These are phyloP conservation scores for Drosophila asahinai DNA, from an alignment of 1,140 invertebrate genomes.

Conservation along the genomic window DNA sequence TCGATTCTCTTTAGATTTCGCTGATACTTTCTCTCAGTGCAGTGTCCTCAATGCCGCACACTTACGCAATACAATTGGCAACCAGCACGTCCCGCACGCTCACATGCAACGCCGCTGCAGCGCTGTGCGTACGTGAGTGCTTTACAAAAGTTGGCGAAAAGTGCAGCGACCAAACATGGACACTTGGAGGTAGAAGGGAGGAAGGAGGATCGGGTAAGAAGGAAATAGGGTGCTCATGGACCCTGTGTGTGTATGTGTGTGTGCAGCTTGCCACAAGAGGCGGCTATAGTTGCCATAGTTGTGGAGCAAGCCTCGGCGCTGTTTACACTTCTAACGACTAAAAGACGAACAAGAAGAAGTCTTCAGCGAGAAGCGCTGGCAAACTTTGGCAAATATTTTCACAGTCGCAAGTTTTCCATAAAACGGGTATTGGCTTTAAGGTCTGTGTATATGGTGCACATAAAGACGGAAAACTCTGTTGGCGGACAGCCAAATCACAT, in stretches of 20 bases:
- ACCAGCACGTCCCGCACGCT: slow-evolving; percentile 47
- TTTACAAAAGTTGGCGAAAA: slow-evolving; percentile 61
- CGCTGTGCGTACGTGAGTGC: slow-evolving; percentile 61
- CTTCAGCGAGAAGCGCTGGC: background rate
- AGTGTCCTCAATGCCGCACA: slow-evolving; percentile 38
- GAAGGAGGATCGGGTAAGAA: slow-evolving; percentile 1
- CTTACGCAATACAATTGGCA: slow-evolving; percentile 69
- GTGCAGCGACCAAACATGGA: slow-evolving; percentile 37
- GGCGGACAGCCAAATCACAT: slow-evolving; percentile 9
- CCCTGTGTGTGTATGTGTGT: slow-evolving; percentile 1
- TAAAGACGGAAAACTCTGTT: background rate
- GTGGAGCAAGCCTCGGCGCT: slow-evolving; percentile 19
- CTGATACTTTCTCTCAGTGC: slow-evolving; percentile 5
- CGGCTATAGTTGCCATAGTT: slow-evolving; percentile 17
- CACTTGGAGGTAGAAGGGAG: slow-evolving; percentile 30
- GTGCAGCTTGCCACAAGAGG: slow-evolving; percentile 28
- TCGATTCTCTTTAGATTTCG: background rate
- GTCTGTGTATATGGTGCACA: background rate
- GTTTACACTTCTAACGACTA: slow-evolving; percentile 63
- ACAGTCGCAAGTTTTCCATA: slow-evolving; percentile 48
- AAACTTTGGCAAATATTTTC: slow-evolving; percentile 38
- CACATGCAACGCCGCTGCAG: slow-evolving; percentile 26
- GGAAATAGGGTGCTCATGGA: slow-evolving; percentile 7
- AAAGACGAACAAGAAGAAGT: slow-evolving; percentile 34
- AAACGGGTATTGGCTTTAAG: slow-evolving; percentile 29